Evolutionary conservation across 2,113 vertebrate genomes (phyloP).

Genomic region (Polyodon spathula): DNA sequence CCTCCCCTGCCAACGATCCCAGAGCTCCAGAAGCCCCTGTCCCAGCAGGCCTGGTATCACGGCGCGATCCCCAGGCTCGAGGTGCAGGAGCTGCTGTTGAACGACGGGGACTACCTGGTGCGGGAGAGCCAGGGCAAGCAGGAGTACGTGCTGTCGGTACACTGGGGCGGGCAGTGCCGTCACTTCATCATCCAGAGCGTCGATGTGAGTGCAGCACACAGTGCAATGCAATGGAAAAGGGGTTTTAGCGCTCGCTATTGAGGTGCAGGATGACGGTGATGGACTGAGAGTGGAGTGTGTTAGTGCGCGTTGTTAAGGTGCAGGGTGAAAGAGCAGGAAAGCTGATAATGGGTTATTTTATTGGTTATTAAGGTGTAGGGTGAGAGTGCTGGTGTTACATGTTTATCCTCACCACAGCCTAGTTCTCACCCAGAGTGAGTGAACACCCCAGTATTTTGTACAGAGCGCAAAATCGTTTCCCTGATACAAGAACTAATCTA

Average conservation of each 20-base stretch:
- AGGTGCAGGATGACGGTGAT: too few relatives aligned
- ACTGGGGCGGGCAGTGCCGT: conserved; percentile 70
- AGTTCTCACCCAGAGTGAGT: too few relatives aligned
- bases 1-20: conserved; percentile 50
- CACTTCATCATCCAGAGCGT: conserved; percentile 88
- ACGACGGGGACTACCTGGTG: conserved; percentile 80
- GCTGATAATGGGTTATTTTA: too few relatives aligned
- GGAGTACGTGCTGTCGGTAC: conserved; percentile 81
- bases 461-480: too few relatives aligned
- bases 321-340: too few relatives aligned
- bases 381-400: too few relatives aligned
- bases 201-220: conserved; percentile 54
- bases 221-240: background rate
- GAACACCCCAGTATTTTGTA: too few relatives aligned
- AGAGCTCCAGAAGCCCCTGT: conserved; percentile 74
- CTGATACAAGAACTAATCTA: too few relatives aligned
- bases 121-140: conserved; percentile 91
- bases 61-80: conserved; percentile 80
- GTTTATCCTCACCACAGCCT: too few relatives aligned
- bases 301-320: too few relatives aligned
- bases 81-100: conserved; percentile 71
- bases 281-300: too few relatives aligned
- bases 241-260: background rate
- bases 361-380: too few relatives aligned
- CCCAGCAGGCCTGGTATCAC: conserved; percentile 88